Percentiles rank a stretch among this genome's conserved stretches.
Conservation (phyloP, 2,888 invertebrate species). For the Macrophya annulata region DNA sequence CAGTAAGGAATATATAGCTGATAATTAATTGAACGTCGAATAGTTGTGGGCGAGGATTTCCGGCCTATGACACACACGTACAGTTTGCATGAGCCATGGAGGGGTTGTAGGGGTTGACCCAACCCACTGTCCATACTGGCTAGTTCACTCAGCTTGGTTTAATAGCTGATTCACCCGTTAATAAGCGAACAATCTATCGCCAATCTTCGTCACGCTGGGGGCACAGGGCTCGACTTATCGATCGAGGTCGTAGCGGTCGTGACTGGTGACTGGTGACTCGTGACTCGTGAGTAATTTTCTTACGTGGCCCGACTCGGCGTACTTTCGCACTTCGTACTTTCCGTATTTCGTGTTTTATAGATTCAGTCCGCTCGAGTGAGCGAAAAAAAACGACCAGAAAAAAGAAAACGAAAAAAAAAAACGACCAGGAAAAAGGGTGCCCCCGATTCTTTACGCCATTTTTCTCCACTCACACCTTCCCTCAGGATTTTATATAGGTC, state of each 20-base stretch:
- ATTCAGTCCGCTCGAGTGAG: neutral
- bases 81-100: slow-evolving; percentile 12
- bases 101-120: slow-evolving; percentile 3
- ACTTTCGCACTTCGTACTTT: slow-evolving; percentile 18
- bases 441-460: slow-evolving; percentile 23
- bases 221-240: slow-evolving; percentile 39
- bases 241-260: slow-evolving; percentile 31
- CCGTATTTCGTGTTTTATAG: slow-evolving; percentile 25
- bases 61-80: neutral
- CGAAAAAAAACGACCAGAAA: neutral
- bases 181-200: slow-evolving; percentile 45
- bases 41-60: neutral
- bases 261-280: slow-evolving; percentile 28
- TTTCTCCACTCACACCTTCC: slow-evolving; percentile 7
- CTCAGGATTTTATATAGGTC: slow-evolving; percentile 1
- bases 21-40: slow-evolving; percentile 3
- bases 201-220: slow-evolving; percentile 42
- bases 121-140: slow-evolving; percentile 14
- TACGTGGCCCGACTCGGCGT: slow-evolving; percentile 33
- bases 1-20: neutral
- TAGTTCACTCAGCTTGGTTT: neutral
- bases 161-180: slow-evolving; percentile 46
- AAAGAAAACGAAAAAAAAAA: neutral
- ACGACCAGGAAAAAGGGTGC: neutral
- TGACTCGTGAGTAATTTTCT: slow-evolving; percentile 46